Conservation (phyloP, 2,113 vertebrate species). For the Carlito syrichta region DNA sequence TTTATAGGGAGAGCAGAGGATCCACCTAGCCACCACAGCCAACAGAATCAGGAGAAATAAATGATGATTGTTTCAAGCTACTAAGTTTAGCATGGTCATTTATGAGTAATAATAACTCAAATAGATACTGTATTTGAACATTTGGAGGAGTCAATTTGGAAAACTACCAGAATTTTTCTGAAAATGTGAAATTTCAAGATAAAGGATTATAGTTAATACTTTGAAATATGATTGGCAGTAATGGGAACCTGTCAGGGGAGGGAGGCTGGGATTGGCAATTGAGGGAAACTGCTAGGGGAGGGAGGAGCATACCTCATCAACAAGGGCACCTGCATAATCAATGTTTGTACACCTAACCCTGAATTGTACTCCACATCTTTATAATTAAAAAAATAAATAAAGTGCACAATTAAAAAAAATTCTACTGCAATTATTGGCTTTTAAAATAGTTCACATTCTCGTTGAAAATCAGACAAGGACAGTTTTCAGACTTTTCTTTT, state of each 20-base stretch:
- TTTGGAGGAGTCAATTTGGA: background rate
- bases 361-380: too few relatives aligned
- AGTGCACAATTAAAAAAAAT: too few relatives aligned
- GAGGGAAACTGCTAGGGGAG: too few relatives aligned
- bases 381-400: too few relatives aligned
- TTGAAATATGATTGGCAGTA: too few relatives aligned
- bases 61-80: background rate
- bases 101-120: background rate
- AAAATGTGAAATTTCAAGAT: background rate
- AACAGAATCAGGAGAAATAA: background rate
- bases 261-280: too few relatives aligned
- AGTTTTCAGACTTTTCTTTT: background rate
- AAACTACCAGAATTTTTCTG: background rate
- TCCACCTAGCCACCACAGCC: background rate
- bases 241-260: too few relatives aligned
- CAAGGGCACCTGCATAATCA: too few relatives aligned
- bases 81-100: background rate
- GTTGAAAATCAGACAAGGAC: conserved; percentile 5
- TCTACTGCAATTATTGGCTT: background rate
- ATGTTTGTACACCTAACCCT: too few relatives aligned
- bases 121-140: background rate
- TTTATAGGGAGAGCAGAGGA: background rate
- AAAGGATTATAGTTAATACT: too few relatives aligned
- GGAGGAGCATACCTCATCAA: too few relatives aligned
- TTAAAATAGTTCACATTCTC: background rate